Base-by-base conservation (phyloP, 1,140 invertebrate species). In the Drosophila mojavensis region DNA sequence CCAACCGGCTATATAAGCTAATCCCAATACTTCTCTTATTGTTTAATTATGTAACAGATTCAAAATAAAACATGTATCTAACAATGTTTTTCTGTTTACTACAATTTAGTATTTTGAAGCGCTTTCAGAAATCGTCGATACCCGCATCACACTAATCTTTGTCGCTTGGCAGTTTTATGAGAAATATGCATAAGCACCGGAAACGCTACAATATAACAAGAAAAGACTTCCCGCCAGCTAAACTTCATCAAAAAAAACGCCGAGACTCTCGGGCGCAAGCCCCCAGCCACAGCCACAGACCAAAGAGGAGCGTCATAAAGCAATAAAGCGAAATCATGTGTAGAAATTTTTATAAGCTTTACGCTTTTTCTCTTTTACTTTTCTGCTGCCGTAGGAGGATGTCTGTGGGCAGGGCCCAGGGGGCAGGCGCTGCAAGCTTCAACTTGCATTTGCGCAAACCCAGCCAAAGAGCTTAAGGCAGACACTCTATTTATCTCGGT, bases 241-340 rank as follows among this genome's bases (percentile, higher is more conserved):
- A 41, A 45, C 56, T 33, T 36, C n/a, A 54, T 17, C 28, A 9
- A n/a, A 10, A 54, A 4, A n/a, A n/a, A n/a, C n/a, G 15, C 30
- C 53, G 1, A 20, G 15, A 30, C 7, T 20, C 41, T 26, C 55
- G 26, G 41, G 15, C 9, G 33, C 5, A 39, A 20, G 33, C 39
- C 30, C n/a, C 24, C 39, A n/a, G 15, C 26, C 15, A 13, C 30
- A 15, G n/a, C 17, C 47, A 60, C 54, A 1, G 63, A 28, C 30
- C 7, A 15, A 74, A 68, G 55, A 48, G 75, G 54, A 58, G 51
- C 62, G 69, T 63, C 75, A 74, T 77, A 77, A 77, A 77, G 69
- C 70, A 77, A 77, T 77, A 77, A 77, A 77, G 69, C 75, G 75
- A 77, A 77, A 73, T 77, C 75, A 77, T 77, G 75, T 77, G 69